These are phyloP conservation scores for Lytechinus variegatus DNA, from an alignment of 35 echinoderm and acorn worm genomes.

Conservation along the genomic window DNA sequence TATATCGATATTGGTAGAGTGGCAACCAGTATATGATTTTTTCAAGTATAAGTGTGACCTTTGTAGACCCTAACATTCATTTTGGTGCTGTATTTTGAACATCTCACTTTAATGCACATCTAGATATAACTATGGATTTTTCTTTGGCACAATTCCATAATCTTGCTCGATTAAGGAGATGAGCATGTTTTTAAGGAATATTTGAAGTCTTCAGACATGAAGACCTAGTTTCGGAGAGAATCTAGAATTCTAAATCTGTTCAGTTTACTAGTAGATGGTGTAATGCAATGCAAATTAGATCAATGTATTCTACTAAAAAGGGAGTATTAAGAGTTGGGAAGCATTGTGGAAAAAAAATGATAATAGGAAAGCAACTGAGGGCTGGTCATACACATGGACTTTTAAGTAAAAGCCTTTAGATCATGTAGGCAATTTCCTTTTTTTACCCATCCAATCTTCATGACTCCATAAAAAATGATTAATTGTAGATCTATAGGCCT, in stretches of 20 bases:
- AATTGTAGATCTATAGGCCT: background rate
- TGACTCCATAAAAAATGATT: background rate
- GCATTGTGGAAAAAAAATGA: background rate
- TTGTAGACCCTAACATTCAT: background rate
- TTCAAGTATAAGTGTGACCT: background rate
- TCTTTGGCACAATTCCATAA: background rate
- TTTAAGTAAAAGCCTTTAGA: too few species aligned
- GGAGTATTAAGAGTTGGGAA: background rate
- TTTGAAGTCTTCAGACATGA: background rate
- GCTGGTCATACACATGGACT: too few species aligned
- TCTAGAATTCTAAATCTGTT: background rate
- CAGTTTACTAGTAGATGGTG: background rate
- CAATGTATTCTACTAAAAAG: background rate
- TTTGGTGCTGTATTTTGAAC: background rate
- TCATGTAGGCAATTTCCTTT: too few species aligned
- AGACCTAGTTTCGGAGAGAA: background rate
- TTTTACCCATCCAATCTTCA: too few species aligned
- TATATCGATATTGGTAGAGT: background rate
- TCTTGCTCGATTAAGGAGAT: background rate
- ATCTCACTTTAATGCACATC: background rate
- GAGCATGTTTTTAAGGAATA: too few species aligned
- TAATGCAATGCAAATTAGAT: background rate
- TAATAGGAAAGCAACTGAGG: background rate
- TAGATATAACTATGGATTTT: background rate
- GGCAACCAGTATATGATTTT: background rate